Conservation (phyloP, 2,797 vertebrate genomes). For the Coluber constrictor region DNA sequence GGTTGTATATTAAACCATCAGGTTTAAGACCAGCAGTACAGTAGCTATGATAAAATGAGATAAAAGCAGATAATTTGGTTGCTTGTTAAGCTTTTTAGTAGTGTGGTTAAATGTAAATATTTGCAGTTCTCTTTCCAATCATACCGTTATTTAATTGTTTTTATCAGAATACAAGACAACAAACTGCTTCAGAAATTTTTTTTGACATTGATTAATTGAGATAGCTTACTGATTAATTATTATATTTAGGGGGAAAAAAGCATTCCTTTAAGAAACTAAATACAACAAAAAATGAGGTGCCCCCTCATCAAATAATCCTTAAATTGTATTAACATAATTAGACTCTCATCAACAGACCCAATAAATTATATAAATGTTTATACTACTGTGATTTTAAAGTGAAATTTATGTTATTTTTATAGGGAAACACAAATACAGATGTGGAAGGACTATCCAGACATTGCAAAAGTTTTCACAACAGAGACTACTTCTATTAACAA, state of each 20-base stretch:
- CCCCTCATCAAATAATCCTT: neutral
- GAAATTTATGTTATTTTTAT: neutral
- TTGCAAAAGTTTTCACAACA: neutral
- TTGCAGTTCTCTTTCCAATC: neutral
- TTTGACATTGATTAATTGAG: neutral
- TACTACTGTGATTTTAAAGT: neutral
- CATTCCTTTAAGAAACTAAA: neutral
- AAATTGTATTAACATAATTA: constrained; percentile 32
- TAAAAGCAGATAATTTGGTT: neutral
- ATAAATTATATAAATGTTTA: constrained; percentile 8
- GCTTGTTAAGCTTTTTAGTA: neutral
- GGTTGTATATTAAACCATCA: neutral
- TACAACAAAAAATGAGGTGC: constrained; percentile 3
- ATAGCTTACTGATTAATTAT: neutral
- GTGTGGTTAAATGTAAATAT: neutral
- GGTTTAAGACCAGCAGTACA: neutral
- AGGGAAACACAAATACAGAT: neutral
- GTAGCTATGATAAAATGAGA: neutral
- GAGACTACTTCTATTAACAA: constrained; percentile 31
- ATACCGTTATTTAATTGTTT: neutral
- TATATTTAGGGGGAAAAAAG: neutral
- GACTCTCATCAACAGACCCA: constrained; percentile 4
- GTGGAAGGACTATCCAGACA: neutral
- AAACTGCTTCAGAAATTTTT: neutral
- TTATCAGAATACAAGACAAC: neutral